phyloP scores from a whole-genome alignment of 2,888 invertebrate genomes.

The Lamproptera curius region DNA sequence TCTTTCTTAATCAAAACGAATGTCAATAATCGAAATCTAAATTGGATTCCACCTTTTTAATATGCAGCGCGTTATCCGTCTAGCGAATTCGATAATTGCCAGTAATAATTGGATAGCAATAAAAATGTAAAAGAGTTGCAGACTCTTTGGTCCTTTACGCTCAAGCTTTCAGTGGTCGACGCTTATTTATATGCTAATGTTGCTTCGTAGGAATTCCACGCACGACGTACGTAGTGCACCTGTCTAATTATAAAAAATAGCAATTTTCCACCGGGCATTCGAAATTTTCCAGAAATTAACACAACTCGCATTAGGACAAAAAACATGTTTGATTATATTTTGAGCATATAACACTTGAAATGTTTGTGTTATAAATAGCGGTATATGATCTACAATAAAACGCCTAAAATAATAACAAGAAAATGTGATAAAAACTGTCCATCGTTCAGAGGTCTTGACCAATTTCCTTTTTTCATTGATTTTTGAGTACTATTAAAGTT shows the following conservation, averaged over 20 bases:
- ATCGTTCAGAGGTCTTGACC: no score
- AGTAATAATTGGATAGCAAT: slow-evolving; percentile 71
- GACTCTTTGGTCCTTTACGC: slow-evolving; percentile 43
- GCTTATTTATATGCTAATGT: slow-evolving; percentile 76
- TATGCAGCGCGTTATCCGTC: slow-evolving; percentile 52
- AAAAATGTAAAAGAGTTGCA: slow-evolving; percentile 61
- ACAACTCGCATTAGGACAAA: no score
- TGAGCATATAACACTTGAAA: no score
- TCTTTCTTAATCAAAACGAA: slow-evolving; percentile 26
- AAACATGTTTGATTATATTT: no score
- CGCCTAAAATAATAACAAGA: no score
- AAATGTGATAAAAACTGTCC: no score
- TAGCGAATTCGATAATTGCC: slow-evolving; percentile 69
- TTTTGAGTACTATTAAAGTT: no score
- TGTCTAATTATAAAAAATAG: slow-evolving; percentile 72
- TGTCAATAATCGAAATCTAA: slow-evolving; percentile 34
- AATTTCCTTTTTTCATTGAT: no score
- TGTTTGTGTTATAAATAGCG: no score
- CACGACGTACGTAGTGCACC: slow-evolving; percentile 67
- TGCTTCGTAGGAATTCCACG: slow-evolving; percentile 59
- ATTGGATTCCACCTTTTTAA: slow-evolving; percentile 46
- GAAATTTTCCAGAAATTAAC: slow-evolving; percentile 40
- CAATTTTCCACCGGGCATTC: slow-evolving; percentile 66
- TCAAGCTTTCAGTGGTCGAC: slow-evolving; percentile 48
- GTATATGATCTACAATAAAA: no score